Evolutionary conservation across 2,797 vertebrate genomes (phyloP).

Genomic region (Sebastes steindachneri): DNA sequence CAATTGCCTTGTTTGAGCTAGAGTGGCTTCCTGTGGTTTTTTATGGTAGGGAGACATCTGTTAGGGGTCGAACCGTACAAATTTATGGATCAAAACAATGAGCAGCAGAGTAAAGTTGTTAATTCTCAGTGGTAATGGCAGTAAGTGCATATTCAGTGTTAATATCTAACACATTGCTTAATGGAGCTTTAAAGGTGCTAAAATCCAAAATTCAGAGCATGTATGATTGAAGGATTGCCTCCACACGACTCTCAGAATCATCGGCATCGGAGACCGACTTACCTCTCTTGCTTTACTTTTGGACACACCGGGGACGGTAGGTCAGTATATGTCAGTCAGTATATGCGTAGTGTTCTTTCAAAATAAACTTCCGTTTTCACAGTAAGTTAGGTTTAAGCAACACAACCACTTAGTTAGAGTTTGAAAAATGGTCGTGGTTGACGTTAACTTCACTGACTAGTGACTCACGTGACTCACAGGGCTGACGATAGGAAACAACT

Average conservation of each 20-base stretch:
- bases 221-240: not conserved
- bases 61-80: not conserved
- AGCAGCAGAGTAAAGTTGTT: not conserved
- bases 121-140: not conserved
- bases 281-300: too few species aligned
- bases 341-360: too few species aligned
- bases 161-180: not conserved
- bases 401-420: too few species aligned
- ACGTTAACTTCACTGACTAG: too few species aligned
- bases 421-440: too few species aligned
- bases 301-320: fast-evolving
- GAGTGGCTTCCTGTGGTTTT: not conserved
- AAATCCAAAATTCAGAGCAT: not conserved
- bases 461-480: too few species aligned
- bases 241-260: not conserved
- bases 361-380: too few species aligned
- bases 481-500: too few species aligned
- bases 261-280: fast-evolving
- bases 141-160: not conserved
- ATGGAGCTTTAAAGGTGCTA: not conserved
- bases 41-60: not conserved
- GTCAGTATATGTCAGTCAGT: too few species aligned
- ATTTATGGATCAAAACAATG: not conserved
- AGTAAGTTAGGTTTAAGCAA: too few species aligned
- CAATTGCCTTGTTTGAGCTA: not conserved